A percentile compares a stretch with the other conserved stretches of the same genome.
Evolutionary conservation across 2,888 invertebrate genomes (phyloP).

Genomic region (Volucella inanis): DNA sequence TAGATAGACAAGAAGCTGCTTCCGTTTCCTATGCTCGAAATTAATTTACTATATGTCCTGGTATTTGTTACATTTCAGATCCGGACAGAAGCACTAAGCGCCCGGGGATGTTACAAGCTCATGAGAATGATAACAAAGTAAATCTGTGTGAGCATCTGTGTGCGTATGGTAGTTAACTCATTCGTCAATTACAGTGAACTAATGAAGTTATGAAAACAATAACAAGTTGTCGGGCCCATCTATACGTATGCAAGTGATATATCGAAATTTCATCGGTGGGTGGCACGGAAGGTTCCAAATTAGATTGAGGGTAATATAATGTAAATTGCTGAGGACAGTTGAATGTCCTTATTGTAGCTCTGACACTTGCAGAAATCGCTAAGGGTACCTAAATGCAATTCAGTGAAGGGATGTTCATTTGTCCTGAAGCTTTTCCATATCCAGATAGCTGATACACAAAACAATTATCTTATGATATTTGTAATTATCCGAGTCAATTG

Average conservation of each 20-base stretch:
- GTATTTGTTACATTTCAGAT: constrained; percentile 55
- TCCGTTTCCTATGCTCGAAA: constrained; percentile 15
- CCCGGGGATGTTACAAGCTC: constrained; percentile 37
- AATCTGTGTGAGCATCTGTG: not conserved
- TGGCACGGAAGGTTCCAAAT: not conserved
- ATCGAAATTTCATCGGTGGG: not conserved
- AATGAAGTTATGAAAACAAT: constrained; percentile 74
- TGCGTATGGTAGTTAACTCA: constrained; percentile 34
- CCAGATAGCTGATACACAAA: not conserved
- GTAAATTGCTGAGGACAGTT: constrained; percentile 57
- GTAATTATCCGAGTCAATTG: too few relatives aligned
- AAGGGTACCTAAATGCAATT: constrained; percentile 15
- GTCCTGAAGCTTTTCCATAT: constrained; percentile 3
- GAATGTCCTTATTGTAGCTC: constrained; percentile 53
- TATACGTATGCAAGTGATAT: not conserved
- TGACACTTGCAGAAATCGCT: constrained; percentile 57
- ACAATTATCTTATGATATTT: too few relatives aligned
- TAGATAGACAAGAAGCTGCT: not conserved
- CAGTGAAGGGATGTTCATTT: constrained; percentile 15
- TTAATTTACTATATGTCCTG: constrained; percentile 57
- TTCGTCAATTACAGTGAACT: constrained; percentile 72
- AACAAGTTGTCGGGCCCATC: constrained; percentile 42
- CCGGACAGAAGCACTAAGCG: constrained; percentile 43
- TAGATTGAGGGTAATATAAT: constrained; percentile 5
- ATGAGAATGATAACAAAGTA: constrained; percentile 32